Evolutionary conservation across 2,113 vertebrate species (phyloP).

Genomic region (Manacus vitellinus): DNA sequence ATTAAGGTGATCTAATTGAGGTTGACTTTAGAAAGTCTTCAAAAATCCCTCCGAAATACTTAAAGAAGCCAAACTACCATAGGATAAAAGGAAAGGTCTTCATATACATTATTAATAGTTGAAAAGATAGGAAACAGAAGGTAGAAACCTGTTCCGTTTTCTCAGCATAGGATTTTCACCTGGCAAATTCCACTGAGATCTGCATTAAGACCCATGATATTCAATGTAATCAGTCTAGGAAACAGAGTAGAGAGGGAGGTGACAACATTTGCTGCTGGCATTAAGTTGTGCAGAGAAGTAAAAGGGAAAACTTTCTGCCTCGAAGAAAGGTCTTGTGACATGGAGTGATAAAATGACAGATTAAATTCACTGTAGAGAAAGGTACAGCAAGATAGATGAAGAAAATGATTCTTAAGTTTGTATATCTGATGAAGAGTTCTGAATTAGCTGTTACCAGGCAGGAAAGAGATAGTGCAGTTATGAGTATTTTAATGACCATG

Average conservation of each 20-base stretch:
- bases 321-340: not conserved
- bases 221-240: not conserved
- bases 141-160: not conserved
- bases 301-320: not conserved
- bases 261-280: not conserved
- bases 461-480: not conserved
- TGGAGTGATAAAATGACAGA: not conserved
- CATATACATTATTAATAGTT: not conserved
- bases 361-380: not conserved
- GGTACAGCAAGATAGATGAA: not conserved
- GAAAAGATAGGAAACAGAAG: not conserved
- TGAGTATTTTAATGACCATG: not conserved
- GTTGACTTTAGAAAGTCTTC: not conserved
- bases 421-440: not conserved
- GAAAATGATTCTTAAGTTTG: not conserved
- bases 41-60: not conserved
- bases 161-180: not conserved
- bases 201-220: not conserved
- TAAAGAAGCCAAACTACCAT: not conserved
- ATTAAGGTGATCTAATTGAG: not conserved
- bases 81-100: not conserved
- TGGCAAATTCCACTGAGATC: not conserved
- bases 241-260: not conserved
- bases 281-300: not conserved
- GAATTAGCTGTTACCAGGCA: not conserved